A percentile compares a stretch with the other conserved stretches of the same genome.
These are phyloP conservation scores for Thymallus thymallus DNA, from an alignment of 2,113 vertebrate species.

Conservation along the genomic window DNA sequence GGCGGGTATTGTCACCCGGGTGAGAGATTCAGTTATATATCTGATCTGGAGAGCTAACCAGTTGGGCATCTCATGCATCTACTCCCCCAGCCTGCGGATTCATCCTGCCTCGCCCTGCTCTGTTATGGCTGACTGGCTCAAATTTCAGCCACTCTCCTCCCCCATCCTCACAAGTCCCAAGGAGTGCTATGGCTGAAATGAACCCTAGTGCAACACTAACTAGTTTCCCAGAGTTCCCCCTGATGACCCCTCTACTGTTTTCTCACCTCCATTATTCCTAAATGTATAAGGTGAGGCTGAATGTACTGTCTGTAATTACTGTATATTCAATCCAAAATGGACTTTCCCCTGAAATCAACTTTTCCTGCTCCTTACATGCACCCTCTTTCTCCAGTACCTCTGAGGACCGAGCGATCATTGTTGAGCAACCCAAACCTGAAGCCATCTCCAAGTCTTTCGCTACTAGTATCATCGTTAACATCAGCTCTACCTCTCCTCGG, in stretches of 20 bases:
- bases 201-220: slow-evolving; percentile 25
- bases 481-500: slow-evolving; percentile 18
- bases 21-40: slow-evolving; percentile 18
- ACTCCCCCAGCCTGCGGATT: slow-evolving; percentile 42
- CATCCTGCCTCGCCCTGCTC: slow-evolving; percentile 35
- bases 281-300: slow-evolving; percentile 51
- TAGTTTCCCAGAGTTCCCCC: slow-evolving; percentile 23
- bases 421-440: slow-evolving; percentile 22
- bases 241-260: slow-evolving; percentile 34
- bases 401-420: neutral
- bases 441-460: slow-evolving; percentile 15
- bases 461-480: slow-evolving; percentile 5
- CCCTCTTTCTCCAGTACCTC: slow-evolving; percentile 6
- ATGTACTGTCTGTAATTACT: neutral
- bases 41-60: slow-evolving; percentile 38
- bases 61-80: slow-evolving; percentile 45
- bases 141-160: slow-evolving; percentile 51
- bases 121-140: slow-evolving; percentile 59
- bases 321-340: neutral
- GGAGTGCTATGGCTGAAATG: slow-evolving; percentile 55
- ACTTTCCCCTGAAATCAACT: no score
- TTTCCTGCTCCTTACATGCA: neutral
- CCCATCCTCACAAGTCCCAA: slow-evolving; percentile 46
- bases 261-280: slow-evolving; percentile 18
- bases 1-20: slow-evolving; percentile 26